A percentile compares a stretch with the other conserved stretches of the same genome.
These are phyloP conservation scores for Melanitta fusca DNA, from an alignment of 2,797 vertebrate species.

Conservation along the genomic window DNA sequence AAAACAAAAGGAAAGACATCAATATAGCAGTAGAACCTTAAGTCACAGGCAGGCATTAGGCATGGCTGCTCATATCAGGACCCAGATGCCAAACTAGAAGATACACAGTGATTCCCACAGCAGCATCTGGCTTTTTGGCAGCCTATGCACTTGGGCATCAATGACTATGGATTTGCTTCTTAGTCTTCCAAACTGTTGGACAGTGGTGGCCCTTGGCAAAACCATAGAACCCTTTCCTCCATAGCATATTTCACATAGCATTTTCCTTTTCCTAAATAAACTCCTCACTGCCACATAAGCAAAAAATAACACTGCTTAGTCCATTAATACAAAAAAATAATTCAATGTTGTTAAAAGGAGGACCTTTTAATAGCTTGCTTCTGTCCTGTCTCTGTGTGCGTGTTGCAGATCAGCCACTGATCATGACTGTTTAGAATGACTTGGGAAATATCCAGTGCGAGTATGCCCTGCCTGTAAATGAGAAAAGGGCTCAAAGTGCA, in stretches of 20 bases:
- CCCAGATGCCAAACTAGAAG: constrained; percentile 66
- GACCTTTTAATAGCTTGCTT: background rate
- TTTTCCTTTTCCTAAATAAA: constrained; percentile 1
- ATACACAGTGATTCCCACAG: constrained; percentile 38
- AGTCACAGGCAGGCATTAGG: background rate
- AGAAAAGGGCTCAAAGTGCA: constrained; percentile 6
- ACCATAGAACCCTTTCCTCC: constrained; percentile 13
- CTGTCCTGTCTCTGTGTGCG: background rate
- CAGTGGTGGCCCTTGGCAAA: constrained; percentile 2
- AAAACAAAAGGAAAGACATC: background rate
- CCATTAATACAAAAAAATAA: background rate
- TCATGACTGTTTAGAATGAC: constrained; percentile 16
- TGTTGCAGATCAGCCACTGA: background rate
- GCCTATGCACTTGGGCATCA: constrained; percentile 18
- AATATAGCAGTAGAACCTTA: constrained; percentile 4
- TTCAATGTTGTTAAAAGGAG: background rate
- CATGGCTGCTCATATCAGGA: constrained; percentile 41
- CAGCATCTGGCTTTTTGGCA: constrained; percentile 78
- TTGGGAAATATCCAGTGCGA: background rate
- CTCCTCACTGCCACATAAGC: background rate
- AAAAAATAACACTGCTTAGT: background rate
- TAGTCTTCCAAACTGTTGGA: constrained; percentile 22
- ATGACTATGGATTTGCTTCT: constrained; percentile 45
- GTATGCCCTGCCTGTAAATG: background rate
- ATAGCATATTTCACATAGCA: background rate